Percentiles rank a stretch among this genome's conserved stretches.
Conservation (phyloP, 2,113 vertebrate species). For the Rhinolophus sinicus region DNA sequence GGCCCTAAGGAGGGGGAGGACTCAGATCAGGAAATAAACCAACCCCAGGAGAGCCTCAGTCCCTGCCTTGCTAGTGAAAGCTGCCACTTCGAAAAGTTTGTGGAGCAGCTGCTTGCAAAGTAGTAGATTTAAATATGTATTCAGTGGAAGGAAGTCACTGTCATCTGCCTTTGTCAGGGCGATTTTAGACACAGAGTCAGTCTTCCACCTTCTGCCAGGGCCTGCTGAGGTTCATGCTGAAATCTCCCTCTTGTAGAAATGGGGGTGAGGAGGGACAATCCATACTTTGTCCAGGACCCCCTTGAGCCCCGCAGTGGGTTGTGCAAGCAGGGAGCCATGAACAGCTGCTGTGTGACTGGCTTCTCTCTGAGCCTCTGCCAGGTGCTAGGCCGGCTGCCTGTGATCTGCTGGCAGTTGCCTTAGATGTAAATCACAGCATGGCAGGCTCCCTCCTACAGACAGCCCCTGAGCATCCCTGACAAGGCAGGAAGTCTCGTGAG, state of each 20-base stretch:
- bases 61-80: neutral
- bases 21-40: neutral
- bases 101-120: neutral
- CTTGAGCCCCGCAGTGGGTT: accelerated
- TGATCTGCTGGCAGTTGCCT: neutral
- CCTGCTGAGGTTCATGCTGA: neutral
- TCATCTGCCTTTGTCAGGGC: neutral
- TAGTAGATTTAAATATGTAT: neutral
- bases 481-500: neutral
- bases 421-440: neutral
- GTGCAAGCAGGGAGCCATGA: neutral
- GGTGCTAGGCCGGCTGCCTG: neutral
- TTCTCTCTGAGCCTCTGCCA: neutral
- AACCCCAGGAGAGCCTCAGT: neutral
- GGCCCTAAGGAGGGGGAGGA: neutral
- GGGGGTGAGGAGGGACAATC: neutral
- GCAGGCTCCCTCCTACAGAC: neutral
- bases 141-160: neutral
- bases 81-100: neutral
- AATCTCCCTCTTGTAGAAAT: neutral
- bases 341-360: neutral
- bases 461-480: neutral
- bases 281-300: neutral
- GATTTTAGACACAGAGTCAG: neutral
- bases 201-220: neutral